Conservation (phyloP, 1,140 invertebrate species). For the Drosophila miranda region DNA sequence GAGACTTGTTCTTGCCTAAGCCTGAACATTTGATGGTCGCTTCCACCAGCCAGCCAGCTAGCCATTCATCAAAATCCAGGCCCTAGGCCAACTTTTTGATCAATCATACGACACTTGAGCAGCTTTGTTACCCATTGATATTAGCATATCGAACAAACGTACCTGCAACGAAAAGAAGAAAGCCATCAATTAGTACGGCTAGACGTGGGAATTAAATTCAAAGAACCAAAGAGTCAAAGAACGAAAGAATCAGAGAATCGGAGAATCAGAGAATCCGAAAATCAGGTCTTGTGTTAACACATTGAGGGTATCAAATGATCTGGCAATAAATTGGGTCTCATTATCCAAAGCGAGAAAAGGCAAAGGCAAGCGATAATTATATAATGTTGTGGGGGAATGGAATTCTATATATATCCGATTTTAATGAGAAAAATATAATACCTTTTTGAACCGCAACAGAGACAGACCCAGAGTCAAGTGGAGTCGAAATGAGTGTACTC, state of each 20-base stretch:
- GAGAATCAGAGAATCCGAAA: neutral
- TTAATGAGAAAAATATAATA: conserved; percentile 36
- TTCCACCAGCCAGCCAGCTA: conserved; percentile 43
- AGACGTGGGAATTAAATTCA: conserved; percentile 46
- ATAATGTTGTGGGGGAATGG: conserved; percentile 30
- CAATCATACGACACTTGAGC: conserved; percentile 39
- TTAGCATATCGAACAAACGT: conserved; percentile 59
- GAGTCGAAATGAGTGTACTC: conserved; percentile 9
- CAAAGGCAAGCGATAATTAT: conserved; percentile 31
- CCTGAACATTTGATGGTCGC: conserved; percentile 1
- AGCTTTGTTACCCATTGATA: conserved; percentile 6
- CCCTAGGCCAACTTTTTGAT: conserved; percentile 62
- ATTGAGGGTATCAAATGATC: conserved; percentile 43
- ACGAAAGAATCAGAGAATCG: neutral
- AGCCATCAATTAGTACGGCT: conserved; percentile 48
- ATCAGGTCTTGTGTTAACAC: conserved; percentile 48
- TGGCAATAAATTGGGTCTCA: conserved; percentile 44
- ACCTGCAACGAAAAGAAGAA: conserved; percentile 44
- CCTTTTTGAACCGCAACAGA: neutral
- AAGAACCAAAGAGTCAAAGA: conserved; percentile 6
- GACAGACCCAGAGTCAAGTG: conserved; percentile 26
- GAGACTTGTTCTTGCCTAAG: conserved; percentile 20
- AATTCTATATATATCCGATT: conserved; percentile 29
- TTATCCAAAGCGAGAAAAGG: conserved; percentile 12
- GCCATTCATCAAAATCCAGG: conserved; percentile 54